Evolutionary conservation across 1,140 invertebrate genomes (phyloP).

Genomic region (Drosophila sproati): DNA sequence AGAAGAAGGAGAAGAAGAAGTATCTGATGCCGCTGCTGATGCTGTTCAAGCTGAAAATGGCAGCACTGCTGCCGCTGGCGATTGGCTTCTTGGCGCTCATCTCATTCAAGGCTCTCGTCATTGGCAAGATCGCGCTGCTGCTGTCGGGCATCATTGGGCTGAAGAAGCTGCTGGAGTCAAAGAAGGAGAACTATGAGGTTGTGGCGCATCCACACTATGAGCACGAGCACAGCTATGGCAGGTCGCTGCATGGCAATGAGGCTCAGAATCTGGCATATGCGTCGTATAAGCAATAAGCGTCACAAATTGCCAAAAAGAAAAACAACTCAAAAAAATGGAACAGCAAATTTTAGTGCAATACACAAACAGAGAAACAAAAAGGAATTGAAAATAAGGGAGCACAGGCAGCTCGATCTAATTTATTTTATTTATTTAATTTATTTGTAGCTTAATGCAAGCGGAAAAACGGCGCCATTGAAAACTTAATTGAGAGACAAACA

Average conservation of each 20-base stretch:
- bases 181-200: conserved; percentile 90
- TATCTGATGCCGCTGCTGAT: conserved; percentile 90
- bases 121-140: conserved; percentile 92
- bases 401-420: conserved; percentile 60
- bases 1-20: conserved; percentile 90
- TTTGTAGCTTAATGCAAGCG: conserved; percentile 75
- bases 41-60: conserved; percentile 91
- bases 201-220: conserved; percentile 89
- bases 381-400: conserved; percentile 7
- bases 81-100: conserved; percentile 91
- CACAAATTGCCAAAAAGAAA: conserved; percentile 45
- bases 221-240: conserved; percentile 87
- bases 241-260: conserved; percentile 85
- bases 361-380: conserved; percentile 43
- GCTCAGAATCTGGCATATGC: conserved; percentile 88
- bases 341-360: conserved; percentile 74
- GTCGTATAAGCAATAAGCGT: conserved; percentile 85
- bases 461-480: conserved; percentile 15
- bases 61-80: conserved; percentile 90
- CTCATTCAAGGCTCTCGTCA: conserved; percentile 92
- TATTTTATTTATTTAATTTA: conserved; percentile 83
- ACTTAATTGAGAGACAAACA: background rate
- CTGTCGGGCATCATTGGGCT: conserved; percentile 90
- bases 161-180: conserved; percentile 91
- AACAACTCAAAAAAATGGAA: conserved; percentile 27